Percentiles rank a stretch among this genome's conserved stretches.
Evolutionary conservation across 2,797 vertebrate species (phyloP).

Genomic region (Pseudochaenichthys georgianus): DNA sequence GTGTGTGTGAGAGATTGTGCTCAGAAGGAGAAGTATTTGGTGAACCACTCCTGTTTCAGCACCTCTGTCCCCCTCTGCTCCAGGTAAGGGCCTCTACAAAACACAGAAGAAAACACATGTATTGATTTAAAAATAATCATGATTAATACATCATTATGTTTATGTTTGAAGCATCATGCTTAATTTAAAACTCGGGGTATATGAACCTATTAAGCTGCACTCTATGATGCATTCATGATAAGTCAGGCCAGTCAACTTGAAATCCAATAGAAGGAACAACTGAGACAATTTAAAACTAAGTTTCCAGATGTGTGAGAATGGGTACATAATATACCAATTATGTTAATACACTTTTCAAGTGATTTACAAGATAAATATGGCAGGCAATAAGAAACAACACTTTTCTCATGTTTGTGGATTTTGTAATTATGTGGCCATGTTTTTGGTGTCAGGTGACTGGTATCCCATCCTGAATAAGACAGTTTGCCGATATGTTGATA

Average conservation of each 20-base stretch:
- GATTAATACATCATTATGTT: background rate
- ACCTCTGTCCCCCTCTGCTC: constrained; percentile 86
- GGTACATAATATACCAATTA: no score
- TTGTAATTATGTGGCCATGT: background rate
- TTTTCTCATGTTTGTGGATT: background rate
- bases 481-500: background rate
- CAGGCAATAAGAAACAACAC: no score
- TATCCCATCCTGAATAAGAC: background rate
- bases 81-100: constrained; percentile 72
- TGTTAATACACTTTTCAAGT: no score
- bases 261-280: background rate
- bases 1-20: constrained; percentile 61
- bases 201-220: background rate
- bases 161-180: background rate
- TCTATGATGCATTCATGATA: no score
- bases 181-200: background rate
- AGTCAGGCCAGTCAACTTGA: background rate
- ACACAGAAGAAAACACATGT: constrained; percentile 30
- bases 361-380: no score
- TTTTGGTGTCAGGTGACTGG: background rate
- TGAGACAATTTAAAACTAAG: no score
- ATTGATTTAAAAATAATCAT: background rate
- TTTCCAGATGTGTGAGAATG: no score
- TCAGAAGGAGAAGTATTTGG: constrained; percentile 98
- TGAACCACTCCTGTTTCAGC: constrained; percentile 96